Conservation (phyloP, 92 coral and sea anemone genomes). For the Palythoa grandis region DNA sequence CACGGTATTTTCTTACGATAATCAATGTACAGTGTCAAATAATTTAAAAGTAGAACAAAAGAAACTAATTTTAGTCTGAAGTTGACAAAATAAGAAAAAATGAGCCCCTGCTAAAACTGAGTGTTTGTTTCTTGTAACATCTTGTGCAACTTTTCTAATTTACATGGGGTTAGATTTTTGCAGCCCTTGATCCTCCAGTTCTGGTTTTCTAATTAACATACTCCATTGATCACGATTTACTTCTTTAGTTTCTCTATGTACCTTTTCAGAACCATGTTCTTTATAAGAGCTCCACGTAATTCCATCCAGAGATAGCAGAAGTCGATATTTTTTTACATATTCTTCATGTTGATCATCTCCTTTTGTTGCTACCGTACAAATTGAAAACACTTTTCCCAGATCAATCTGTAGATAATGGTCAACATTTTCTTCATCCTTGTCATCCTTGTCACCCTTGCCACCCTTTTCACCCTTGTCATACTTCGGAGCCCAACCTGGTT, state of each 20-base stretch:
- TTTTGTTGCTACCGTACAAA: constrained; percentile 4
- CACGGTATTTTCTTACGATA: too few species aligned
- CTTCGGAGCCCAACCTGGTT: constrained; percentile 15
- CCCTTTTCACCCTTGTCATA: too few species aligned
- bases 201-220: not conserved
- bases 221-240: not conserved
- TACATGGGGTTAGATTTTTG: too few species aligned
- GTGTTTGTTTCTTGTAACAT: too few species aligned
- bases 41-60: too few species aligned
- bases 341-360: not conserved
- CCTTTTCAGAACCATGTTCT: constrained; percentile 5
- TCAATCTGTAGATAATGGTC: not conserved
- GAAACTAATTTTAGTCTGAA: too few species aligned
- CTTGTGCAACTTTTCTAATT: too few species aligned
- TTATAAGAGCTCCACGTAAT: not conserved
- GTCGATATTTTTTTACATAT: not conserved
- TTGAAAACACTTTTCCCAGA: constrained; percentile 5
- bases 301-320: constrained; percentile 13
- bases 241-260: not conserved
- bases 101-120: too few species aligned
- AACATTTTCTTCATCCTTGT: not conserved
- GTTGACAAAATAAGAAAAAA: too few species aligned
- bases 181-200: too few species aligned
- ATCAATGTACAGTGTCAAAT: too few species aligned
- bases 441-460: too few species aligned